phyloP scores from a whole-genome alignment of 1,140 invertebrate species.

The Cylas formicarius region DNA sequence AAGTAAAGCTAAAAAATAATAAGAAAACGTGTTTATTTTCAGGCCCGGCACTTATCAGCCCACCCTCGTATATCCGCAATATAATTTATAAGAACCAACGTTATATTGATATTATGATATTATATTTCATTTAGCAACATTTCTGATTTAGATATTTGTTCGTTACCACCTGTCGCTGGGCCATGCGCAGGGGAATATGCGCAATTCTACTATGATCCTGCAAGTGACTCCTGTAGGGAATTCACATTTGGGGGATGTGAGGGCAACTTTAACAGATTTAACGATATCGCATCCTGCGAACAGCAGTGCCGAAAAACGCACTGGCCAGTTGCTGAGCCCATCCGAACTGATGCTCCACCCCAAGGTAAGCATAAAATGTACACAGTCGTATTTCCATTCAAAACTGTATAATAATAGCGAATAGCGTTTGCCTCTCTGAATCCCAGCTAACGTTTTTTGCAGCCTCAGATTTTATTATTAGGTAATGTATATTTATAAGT shows the following conservation, averaged over 20 bases:
- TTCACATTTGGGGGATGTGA: constrained; percentile 86
- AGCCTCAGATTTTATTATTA: no score
- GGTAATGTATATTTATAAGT: no score
- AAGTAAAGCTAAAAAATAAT: no score
- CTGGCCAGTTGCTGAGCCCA: neutral
- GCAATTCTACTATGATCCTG: constrained; percentile 68
- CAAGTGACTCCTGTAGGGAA: constrained; percentile 55
- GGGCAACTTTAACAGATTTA: constrained; percentile 85
- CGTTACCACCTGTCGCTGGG: constrained; percentile 62
- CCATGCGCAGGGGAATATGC: constrained; percentile 60
- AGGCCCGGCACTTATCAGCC: no score
- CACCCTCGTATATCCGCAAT: no score
- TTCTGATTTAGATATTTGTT: constrained; percentile 55
- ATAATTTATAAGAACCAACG: no score
- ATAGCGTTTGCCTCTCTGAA: no score
- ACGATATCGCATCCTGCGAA: constrained; percentile 48
- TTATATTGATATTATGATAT: no score
- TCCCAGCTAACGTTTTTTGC: constrained; percentile 3
- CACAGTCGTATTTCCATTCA: neutral
- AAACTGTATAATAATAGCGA: neutral
- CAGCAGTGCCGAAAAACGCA: constrained; percentile 42
- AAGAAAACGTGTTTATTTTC: no score
- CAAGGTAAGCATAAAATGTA: constrained; percentile 5
- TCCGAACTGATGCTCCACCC: constrained; percentile 4
- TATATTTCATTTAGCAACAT: neutral